Conservation (phyloP, 1,140 invertebrate species). For the Polypedilum vanderplanki region DNA sequence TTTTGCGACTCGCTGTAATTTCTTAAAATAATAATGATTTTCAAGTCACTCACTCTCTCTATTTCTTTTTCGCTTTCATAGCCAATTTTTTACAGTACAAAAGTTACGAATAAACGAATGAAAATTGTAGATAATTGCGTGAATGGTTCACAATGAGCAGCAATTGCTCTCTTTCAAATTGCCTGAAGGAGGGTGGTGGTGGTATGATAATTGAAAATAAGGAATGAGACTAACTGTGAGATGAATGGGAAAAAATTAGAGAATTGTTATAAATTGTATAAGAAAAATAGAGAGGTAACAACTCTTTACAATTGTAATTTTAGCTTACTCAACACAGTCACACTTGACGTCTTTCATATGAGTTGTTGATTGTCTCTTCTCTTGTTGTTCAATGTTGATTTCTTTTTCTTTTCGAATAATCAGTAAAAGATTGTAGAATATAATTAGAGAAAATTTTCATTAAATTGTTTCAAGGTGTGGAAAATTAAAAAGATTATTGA, state of each 20-base stretch:
- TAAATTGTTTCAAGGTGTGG: too few species aligned
- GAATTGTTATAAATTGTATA: not conserved
- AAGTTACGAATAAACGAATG: constrained; percentile 18
- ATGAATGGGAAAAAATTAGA: constrained; percentile 14
- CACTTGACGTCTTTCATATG: not conserved
- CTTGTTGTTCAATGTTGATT: not conserved
- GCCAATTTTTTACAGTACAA: constrained; percentile 6
- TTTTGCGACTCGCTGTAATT: not conserved
- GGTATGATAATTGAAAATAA: not conserved
- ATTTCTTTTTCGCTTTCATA: not conserved
- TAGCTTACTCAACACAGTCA: not conserved
- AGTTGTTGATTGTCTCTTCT: not conserved
- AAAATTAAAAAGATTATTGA: too few species aligned
- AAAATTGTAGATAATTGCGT: constrained; percentile 2
- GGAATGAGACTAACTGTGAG: not conserved
- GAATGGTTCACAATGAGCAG: constrained; percentile 17
- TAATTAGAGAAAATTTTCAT: too few species aligned
- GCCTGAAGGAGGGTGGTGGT: not conserved
- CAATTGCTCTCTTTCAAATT: not conserved
- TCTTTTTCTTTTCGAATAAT: too few species aligned
- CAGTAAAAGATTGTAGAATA: too few species aligned
- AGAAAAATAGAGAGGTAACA: not conserved
- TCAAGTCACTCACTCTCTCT: not conserved
- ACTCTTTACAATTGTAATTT: constrained; percentile 4
- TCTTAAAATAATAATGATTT: constrained; percentile 8